phyloP scores from a whole-genome alignment of 2,797 vertebrate species.

The Chloroceryle inda region DNA sequence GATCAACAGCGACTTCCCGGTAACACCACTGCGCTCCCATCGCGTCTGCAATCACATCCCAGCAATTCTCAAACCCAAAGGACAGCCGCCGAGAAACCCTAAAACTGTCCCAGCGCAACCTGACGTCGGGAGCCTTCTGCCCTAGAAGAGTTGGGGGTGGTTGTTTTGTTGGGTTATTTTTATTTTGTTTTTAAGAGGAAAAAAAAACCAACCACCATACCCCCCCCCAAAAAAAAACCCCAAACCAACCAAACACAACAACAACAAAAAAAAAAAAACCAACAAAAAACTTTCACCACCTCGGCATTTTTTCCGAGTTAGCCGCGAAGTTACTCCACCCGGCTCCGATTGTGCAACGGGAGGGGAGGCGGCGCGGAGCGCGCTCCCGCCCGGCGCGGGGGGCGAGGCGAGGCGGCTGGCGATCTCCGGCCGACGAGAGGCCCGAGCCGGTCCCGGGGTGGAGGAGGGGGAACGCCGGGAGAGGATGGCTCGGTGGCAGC shows the following conservation, averaged over 20 bases:
- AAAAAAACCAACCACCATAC: no score
- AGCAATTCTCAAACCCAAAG: not conserved
- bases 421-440: not conserved
- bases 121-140: not conserved
- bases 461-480: not conserved
- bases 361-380: slow-evolving; percentile 5
- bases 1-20: slow-evolving; percentile 43
- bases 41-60: not conserved
- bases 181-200: no score
- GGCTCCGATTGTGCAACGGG: slow-evolving; percentile 79
- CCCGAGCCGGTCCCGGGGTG: not conserved
- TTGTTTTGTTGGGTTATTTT: not conserved
- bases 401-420: not conserved
- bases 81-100: not conserved
- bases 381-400: slow-evolving; percentile 30
- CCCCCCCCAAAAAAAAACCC: no score
- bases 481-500: not conserved
- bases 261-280: no score
- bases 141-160: not conserved
- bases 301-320: slow-evolving; percentile 78
- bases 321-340: slow-evolving; percentile 81
- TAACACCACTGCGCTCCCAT: not conserved
- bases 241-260: no score
- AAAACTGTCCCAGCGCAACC: not conserved
- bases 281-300: slow-evolving; percentile 55